phyloP scores from a whole-genome alignment of 2,888 invertebrate genomes.

The Nomada ferruginata region DNA sequence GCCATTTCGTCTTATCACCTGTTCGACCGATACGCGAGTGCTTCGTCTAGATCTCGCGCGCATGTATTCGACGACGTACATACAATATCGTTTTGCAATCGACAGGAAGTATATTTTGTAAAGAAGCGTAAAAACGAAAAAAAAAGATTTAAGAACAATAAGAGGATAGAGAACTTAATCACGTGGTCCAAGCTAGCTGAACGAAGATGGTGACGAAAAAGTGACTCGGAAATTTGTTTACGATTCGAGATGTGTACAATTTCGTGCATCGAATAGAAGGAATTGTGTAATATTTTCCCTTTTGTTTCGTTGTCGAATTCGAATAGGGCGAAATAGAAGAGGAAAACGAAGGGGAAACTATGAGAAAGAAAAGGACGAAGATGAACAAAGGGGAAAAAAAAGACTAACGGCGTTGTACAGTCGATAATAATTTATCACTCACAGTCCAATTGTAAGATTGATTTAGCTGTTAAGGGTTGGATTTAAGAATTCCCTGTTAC shows the following conservation, averaged over 20 bases:
- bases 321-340: slow-evolving; percentile 28
- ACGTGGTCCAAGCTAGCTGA: slow-evolving; percentile 65
- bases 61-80: slow-evolving; percentile 21
- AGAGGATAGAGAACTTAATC: slow-evolving; percentile 47
- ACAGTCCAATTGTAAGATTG: slow-evolving; percentile 75
- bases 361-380: neutral
- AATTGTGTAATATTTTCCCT: slow-evolving; percentile 48
- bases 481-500: slow-evolving; percentile 69
- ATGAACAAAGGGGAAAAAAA: slow-evolving; percentile 21
- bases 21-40: slow-evolving; percentile 52
- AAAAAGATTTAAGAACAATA: slow-evolving; percentile 40
- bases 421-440: slow-evolving; percentile 78
- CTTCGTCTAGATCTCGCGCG: slow-evolving; percentile 51
- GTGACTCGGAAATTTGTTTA: slow-evolving; percentile 37
- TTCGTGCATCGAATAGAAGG: slow-evolving; percentile 61
- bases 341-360: neutral
- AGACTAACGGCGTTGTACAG: slow-evolving; percentile 78
- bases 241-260: slow-evolving; percentile 45
- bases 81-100: slow-evolving; percentile 48
- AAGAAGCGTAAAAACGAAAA: slow-evolving; percentile 45
- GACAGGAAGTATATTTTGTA: slow-evolving; percentile 69
- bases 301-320: slow-evolving; percentile 54
- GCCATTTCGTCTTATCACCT: slow-evolving; percentile 26
- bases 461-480: slow-evolving; percentile 74
- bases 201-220: neutral